phyloP scores from a whole-genome alignment of 2,113 vertebrate genomes.

The Perccottus glenii region DNA sequence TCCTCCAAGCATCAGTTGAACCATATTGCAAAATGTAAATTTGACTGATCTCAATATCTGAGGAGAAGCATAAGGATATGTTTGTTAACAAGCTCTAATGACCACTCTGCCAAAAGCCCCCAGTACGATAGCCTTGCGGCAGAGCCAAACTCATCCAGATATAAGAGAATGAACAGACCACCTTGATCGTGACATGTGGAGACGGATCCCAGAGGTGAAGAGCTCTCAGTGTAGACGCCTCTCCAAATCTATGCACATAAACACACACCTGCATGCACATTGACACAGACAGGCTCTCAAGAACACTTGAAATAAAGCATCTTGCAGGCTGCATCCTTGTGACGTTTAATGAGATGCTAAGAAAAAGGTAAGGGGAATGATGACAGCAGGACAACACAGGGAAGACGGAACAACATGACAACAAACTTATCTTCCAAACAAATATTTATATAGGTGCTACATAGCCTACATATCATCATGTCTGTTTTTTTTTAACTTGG shows the following conservation, averaged over 20 bases:
- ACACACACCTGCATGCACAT: constrained; percentile 1
- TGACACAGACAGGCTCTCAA: constrained; percentile 5
- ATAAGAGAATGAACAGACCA: constrained; percentile 27
- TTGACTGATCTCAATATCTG: constrained; percentile 24
- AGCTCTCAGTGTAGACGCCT: constrained; percentile 31
- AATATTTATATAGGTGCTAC: too few relatives aligned
- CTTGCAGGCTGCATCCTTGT: background rate
- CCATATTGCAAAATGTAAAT: constrained; percentile 44
- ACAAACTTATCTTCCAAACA: too few relatives aligned
- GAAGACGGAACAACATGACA: too few relatives aligned
- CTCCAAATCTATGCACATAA: constrained; percentile 12
- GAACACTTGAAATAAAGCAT: constrained; percentile 8
- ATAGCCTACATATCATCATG: too few relatives aligned
- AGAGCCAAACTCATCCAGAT: constrained; percentile 38
- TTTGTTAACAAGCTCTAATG: constrained; percentile 48
- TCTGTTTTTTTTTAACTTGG: too few relatives aligned
- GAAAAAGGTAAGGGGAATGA: background rate
- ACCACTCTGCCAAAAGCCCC: constrained; percentile 42
- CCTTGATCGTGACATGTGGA: constrained; percentile 28
- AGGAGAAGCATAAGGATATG: constrained; percentile 38
- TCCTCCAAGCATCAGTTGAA: background rate
- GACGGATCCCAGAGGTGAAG: constrained; percentile 31
- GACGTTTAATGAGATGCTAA: background rate
- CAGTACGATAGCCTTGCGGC: constrained; percentile 34
- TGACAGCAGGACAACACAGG: background rate